Conservation (phyloP, 2,113 vertebrate species). For the Pteruthius melanotis region DNA sequence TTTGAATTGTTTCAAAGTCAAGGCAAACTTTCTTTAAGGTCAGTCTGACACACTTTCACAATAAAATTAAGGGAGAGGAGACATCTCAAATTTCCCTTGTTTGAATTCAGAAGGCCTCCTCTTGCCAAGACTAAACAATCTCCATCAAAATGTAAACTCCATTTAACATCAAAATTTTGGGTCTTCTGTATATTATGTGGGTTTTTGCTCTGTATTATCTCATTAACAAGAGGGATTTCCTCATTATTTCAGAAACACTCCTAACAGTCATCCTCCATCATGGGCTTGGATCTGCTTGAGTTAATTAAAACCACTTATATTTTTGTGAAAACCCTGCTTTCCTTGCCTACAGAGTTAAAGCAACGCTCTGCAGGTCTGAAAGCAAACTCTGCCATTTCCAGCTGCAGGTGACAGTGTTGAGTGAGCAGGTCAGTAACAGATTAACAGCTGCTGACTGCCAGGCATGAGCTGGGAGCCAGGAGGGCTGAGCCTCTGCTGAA, state of each 20-base stretch:
- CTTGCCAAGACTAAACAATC: neutral
- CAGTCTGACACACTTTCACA: neutral
- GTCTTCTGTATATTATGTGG: neutral
- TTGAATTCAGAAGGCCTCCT: neutral
- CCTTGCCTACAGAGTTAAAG: neutral
- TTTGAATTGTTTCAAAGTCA: neutral
- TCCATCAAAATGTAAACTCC: neutral
- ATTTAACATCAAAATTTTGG: neutral
- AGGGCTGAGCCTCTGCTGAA: neutral
- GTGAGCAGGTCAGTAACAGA: neutral
- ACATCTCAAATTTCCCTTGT: neutral
- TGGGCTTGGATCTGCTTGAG: neutral
- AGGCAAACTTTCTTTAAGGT: neutral
- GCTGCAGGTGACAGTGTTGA: neutral
- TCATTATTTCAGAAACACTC: neutral
- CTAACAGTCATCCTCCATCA: neutral
- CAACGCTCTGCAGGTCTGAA: neutral
- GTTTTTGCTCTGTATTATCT: neutral
- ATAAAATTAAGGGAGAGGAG: neutral
- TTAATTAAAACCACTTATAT: neutral
- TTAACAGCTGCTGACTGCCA: neutral
- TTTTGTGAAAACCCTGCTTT: neutral
- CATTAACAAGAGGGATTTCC: neutral
- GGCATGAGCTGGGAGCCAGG: fast-evolving
- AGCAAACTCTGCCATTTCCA: neutral